Conservation (phyloP, 2,113 vertebrate genomes). For the Shinisaurus crocodilurus region DNA sequence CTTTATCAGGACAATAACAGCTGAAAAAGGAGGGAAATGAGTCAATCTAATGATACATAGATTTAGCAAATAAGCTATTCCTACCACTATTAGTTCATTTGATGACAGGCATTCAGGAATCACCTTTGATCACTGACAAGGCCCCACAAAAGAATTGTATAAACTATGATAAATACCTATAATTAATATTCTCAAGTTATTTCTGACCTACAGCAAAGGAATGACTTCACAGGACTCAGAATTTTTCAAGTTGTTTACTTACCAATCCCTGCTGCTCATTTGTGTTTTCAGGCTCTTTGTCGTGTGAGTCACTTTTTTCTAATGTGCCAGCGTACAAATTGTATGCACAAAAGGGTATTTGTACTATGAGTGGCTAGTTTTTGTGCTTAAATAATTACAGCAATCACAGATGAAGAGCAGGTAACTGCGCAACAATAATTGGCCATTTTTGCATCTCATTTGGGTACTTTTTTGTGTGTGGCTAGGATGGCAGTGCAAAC, state of each 20-base stretch:
- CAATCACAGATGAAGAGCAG: slow-evolving; percentile 39
- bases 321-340: slow-evolving; percentile 29
- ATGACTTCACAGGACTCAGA: slow-evolving; percentile 67
- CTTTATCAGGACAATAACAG: slow-evolving; percentile 71
- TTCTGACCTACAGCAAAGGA: slow-evolving; percentile 71
- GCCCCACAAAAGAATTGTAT: slow-evolving; percentile 72
- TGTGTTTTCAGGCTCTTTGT: slow-evolving; percentile 37
- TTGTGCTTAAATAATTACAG: slow-evolving; percentile 38
- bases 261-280: slow-evolving; percentile 46
- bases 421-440: slow-evolving; percentile 26
- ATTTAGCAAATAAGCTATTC: slow-evolving; percentile 77
- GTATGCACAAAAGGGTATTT: slow-evolving; percentile 44
- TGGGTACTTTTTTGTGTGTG: not conserved
- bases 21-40: slow-evolving; percentile 61
- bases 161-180: slow-evolving; percentile 73
- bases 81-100: slow-evolving; percentile 69
- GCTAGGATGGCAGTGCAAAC: not conserved
- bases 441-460: slow-evolving; percentile 38
- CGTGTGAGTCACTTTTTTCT: slow-evolving; percentile 45
- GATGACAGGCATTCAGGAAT: slow-evolving; percentile 75
- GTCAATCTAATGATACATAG: slow-evolving; percentile 75
- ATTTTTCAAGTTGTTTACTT: slow-evolving; percentile 63
- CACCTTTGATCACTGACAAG: slow-evolving; percentile 79
- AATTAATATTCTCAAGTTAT: slow-evolving; percentile 70
- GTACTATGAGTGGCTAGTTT: slow-evolving; percentile 32